phyloP scores from a whole-genome alignment of 2,888 invertebrate species.

The Protonemura montana region DNA sequence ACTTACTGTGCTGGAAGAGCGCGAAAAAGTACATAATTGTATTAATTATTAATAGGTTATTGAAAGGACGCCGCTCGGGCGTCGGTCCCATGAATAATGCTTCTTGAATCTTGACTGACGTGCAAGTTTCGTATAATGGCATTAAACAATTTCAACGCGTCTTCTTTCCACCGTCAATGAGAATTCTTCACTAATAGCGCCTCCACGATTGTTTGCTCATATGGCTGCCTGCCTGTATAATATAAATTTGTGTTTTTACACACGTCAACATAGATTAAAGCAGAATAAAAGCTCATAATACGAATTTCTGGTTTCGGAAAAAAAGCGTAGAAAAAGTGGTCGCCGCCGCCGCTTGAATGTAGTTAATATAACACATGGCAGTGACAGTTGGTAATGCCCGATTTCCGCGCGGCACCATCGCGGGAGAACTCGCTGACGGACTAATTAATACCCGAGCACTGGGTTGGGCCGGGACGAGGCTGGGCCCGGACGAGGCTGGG shows the following conservation, averaged over 20 bases:
- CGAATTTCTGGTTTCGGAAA: neutral
- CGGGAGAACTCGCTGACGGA: slow-evolving; percentile 25
- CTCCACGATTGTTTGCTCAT: neutral
- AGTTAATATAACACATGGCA: slow-evolving; percentile 34
- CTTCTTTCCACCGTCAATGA: neutral
- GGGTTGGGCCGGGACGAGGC: neutral
- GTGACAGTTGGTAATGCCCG: slow-evolving; percentile 31
- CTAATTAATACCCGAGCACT: neutral
- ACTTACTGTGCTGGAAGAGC: neutral
- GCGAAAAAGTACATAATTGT: slow-evolving; percentile 14
- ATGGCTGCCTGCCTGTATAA: slow-evolving; percentile 30
- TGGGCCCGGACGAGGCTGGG: neutral
- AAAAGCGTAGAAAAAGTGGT: slow-evolving; percentile 9
- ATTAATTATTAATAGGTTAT: slow-evolving; percentile 12
- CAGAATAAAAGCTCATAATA: slow-evolving; percentile 21
- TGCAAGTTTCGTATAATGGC: neutral
- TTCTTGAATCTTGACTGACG: slow-evolving; percentile 7
- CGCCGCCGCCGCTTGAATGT: neutral
- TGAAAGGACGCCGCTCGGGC: neutral
- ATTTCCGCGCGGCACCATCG: slow-evolving; percentile 7
- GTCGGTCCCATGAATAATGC: neutral
- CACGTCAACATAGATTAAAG: slow-evolving; percentile 32
- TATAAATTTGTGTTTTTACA: slow-evolving; percentile 35
- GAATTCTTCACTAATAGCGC: slow-evolving; percentile 21
- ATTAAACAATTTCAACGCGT: neutral